Base-by-base conservation (phyloP, 2,797 vertebrate genomes). In the Ataeniobius toweri region DNA sequence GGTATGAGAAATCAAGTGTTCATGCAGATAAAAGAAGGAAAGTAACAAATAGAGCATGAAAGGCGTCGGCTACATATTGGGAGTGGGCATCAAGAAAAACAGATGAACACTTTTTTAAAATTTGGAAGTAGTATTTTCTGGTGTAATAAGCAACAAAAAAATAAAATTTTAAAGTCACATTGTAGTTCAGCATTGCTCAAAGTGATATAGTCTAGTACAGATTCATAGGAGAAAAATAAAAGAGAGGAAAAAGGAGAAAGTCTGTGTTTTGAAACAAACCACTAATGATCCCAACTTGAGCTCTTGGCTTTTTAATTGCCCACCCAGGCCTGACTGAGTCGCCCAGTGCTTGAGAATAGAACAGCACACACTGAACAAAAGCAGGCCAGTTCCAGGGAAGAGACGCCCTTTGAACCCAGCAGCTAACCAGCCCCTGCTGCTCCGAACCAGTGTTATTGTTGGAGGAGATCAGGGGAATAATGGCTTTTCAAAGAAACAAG, bases 271-370 rank as follows among this genome's bases (percentile, higher is more conserved):
- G 65, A 71, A 79, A 91, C 89, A 82, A 92, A 83, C 82, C 89
- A 83, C 92, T 92, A 93, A 95, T 91, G 94, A 95, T 91, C 92
- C 83, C 87, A 89, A 91, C 89, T 88, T 89, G 88, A 87, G 90
- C 68, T 91, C 90, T 94, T 90, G 94, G 93, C 94, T 95, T 94
- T 94, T 93, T 94, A 96, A 94, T 94, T 94, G 94, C 94, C 92
- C 94, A 92, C 78, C 92, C 93, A 94, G 94, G 93, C 95, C 94
- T 96, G 95, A 96, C 95, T 89, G 93, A 94, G 93, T 79, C 28
- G 83, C 91, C 92, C 88, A 94, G 92, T 95, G 92, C 94, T 93
- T 0, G 63, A 89, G 90, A 91, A 87, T 86, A 85, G 89, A 89
- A 86, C 86, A 89, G 88, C 73, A 78, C 90, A 88, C 82, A 89